phyloP scores from a whole-genome alignment of 2,888 invertebrate species.

The Mesochorus sp. region DNA sequence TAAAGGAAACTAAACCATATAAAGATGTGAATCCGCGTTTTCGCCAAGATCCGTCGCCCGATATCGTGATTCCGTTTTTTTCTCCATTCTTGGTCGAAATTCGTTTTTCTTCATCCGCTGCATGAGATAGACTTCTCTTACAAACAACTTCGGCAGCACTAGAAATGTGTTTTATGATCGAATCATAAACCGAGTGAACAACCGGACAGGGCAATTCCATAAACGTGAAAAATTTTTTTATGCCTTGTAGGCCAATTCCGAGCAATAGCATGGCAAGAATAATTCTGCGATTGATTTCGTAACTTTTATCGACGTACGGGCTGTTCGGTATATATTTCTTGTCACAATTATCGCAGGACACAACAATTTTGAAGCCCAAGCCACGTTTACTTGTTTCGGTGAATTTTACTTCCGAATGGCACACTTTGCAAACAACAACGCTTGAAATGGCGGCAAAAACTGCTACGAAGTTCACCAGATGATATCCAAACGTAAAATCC shows the following conservation, averaged over 20 bases:
- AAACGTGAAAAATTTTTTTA: slow-evolving; percentile 16
- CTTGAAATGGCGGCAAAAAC: slow-evolving; percentile 60
- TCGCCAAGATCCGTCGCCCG: slow-evolving; percentile 23
- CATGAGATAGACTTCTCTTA: not conserved
- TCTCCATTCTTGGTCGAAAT: slow-evolving; percentile 4
- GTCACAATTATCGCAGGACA: slow-evolving; percentile 47
- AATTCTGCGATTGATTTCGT: slow-evolving; percentile 55
- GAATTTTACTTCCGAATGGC: slow-evolving; percentile 53
- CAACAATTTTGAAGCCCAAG: slow-evolving; percentile 62
- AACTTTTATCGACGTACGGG: slow-evolving; percentile 49
- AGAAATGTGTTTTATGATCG: not conserved
- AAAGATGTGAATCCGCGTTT: slow-evolving; percentile 36
- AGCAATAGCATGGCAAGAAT: slow-evolving; percentile 15
- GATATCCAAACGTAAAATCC: slow-evolving; percentile 45
- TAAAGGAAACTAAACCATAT: slow-evolving; percentile 30
- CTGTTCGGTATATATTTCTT: slow-evolving; percentile 56
- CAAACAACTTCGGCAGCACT: not conserved
- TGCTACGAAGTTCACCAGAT: slow-evolving; percentile 58
- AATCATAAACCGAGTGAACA: slow-evolving; percentile 2
- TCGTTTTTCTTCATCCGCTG: slow-evolving; percentile 1
- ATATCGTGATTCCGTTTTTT: slow-evolving; percentile 25
- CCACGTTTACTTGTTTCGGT: slow-evolving; percentile 57
- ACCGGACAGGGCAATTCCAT: slow-evolving; percentile 9
- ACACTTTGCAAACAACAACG: slow-evolving; percentile 61
- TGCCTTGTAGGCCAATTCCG: slow-evolving; percentile 10